These are phyloP conservation scores for Actenoides lindsayi DNA, from an alignment of 2,113 vertebrate species.

Conservation along the genomic window DNA sequence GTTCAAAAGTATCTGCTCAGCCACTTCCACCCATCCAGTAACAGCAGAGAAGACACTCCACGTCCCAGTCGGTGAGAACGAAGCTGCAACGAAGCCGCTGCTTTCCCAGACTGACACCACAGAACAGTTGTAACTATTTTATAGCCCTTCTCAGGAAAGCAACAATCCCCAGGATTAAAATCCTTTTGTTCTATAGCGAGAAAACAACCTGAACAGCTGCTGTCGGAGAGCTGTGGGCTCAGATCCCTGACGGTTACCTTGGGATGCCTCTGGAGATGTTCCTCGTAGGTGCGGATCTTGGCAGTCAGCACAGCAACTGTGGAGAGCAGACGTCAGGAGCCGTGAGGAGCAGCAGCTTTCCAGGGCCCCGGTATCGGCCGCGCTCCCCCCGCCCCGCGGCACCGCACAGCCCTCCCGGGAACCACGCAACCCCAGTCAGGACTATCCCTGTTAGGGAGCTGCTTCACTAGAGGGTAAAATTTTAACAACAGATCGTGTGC, in stretches of 20 bases:
- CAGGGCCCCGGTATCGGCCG: not conserved
- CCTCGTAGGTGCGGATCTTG: constrained; percentile 86
- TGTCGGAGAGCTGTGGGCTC: not conserved
- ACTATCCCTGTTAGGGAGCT: not conserved
- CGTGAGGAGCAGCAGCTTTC: constrained; percentile 11
- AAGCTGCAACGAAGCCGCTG: not conserved
- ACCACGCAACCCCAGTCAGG: not conserved
- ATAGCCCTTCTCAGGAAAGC: not conserved
- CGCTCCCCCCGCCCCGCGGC: not conserved
- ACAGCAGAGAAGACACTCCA: not conserved
- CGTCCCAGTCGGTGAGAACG: accelerated
- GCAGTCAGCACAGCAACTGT: constrained; percentile 88
- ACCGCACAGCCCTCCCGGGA: not conserved
- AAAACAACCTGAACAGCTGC: not conserved
- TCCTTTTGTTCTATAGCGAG: not conserved
- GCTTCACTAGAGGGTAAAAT: not conserved
- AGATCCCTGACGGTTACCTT: constrained; percentile 77
- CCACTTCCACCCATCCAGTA: not conserved
- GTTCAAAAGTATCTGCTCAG: not conserved
- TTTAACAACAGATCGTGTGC: not conserved
- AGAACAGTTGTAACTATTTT: not conserved
- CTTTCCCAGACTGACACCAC: not conserved
- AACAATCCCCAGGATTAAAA: not conserved
- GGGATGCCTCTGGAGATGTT: constrained; percentile 88
- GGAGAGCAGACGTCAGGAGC: constrained; percentile 28